Evolutionary conservation across 2,113 vertebrate genomes (phyloP), one percentile per base, ranked within the genome.

Genomic region (Silurus glanis): DNA sequence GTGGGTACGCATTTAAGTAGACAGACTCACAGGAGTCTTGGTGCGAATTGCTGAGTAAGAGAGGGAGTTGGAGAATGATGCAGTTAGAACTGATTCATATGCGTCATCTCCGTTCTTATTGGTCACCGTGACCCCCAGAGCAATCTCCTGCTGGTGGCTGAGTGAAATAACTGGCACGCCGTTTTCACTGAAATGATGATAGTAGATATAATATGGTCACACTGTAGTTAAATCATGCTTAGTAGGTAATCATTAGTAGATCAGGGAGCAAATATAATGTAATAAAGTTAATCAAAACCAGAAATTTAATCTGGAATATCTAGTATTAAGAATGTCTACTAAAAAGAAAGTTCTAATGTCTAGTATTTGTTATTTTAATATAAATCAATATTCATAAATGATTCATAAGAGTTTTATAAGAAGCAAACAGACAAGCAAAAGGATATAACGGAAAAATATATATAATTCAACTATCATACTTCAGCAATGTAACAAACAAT

Each of bases 31-130:
- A 61, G 85, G 67, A 23, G 82, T 90, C 66, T 91, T 80, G 17
- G 90, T 86, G 51, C 92, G 92, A 85, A 90, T 94, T 0, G 95
- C 83, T 0, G 97, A 96, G 71, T 97, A 99, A 0, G 96, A 96
- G 76, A 99, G 91, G 3, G 95, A 94, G 37, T 88, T 91, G 0
- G 97, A 97, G 86, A 99, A 95, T 7, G 90, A 90, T 23, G 94
- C 95, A 0, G 90, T 64, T 28, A 99, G 84, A 69, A 87, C 93
- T 0, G 97, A 96, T 91, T 99, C 98, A 1, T 99, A 95, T 0
- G 98, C 98, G n/a, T 97, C 97, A 14, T 99, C 98, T 1, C 96
- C 97, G 8, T 96, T 93, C 49, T 85, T 69, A 88, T 99, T 99
- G 66, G 94, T 96, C 88, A 98, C 97, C 0, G 89, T 97, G 90